Base-by-base conservation (phyloP, 2,888 invertebrate genomes). In the Caenorhabditis doughertyi region DNA sequence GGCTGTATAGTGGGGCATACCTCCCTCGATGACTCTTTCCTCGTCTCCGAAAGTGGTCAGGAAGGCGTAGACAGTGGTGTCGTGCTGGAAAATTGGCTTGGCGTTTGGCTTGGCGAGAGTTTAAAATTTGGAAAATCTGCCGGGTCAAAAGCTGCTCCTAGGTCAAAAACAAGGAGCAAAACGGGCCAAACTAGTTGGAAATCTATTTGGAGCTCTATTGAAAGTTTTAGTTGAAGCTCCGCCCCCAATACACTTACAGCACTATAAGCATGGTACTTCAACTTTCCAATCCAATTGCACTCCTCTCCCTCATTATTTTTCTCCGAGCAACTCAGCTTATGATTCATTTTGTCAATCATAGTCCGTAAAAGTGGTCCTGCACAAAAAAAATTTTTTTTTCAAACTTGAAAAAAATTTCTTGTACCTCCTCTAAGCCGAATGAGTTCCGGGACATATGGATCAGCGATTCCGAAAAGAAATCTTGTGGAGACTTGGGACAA, bases 241-340 rank as follows among this genome's bases (percentile, higher is more conserved):
- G n/a, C n/a, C n/a, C n/a, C n/a, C n/a, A n/a, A n/a, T n/a, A n/a
- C n/a, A n/a, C 82, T 74, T 58, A 90, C 90, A 21, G 89, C 90
- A 27, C 90, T 90, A 55, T 90, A 90, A 0, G 89, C 90, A 71
- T 89, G 87, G 68, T 90, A 90, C 72, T 90, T 90, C 25, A 89
- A 70, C 8, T 70, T 73, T 9, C 80, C 80, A 18, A 88, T 87
- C 88, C 88, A 89, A 11, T 49, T 65, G 71, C 89, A 89, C 11
- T 86, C 83, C 9, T 68, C 73, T 18, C 84, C 85, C 16, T 67
- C n/a, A 42, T 85, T 84, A 11, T 76, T 67, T 9, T 79, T 70
- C 25, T 58, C 18, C 2, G 49, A 56, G 53, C 88, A 88, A n/a
- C 44, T 21, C 16, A 87, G 0, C 49, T 87, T 85, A 13, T 64